phyloP scores from a whole-genome alignment of 2,113 vertebrate genomes.

The Sigmodon hispidus region DNA sequence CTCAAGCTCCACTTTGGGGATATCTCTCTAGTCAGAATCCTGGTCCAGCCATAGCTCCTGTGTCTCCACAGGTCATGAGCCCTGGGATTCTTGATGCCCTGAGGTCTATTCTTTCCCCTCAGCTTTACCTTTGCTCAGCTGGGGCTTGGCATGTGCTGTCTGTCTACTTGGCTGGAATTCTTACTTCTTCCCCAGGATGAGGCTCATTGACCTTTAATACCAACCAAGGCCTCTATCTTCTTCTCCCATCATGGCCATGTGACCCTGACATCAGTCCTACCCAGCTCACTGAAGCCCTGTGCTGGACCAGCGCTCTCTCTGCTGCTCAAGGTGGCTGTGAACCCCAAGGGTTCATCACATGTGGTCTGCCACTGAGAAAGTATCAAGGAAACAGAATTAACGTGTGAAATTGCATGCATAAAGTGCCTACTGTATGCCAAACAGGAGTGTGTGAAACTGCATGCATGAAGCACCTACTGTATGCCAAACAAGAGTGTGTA shows the following conservation, averaged over 20 bases:
- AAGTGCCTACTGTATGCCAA: not conserved
- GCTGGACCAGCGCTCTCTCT: not conserved
- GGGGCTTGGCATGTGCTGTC: not conserved
- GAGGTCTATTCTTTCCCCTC: not conserved
- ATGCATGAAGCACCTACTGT: not conserved
- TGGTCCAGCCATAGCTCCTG: too few relatives aligned
- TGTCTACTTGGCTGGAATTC: rapidly evolving
- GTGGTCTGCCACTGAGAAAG: not conserved
- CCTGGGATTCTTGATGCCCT: not conserved
- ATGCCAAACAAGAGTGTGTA: not conserved
- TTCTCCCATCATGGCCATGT: not conserved
- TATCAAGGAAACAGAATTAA: not conserved
- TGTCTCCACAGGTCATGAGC: too few relatives aligned
- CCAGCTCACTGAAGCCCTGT: not conserved
- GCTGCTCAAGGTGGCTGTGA: not conserved
- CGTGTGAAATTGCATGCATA: rapidly evolving
- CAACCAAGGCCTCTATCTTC: not conserved
- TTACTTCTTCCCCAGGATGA: not conserved
- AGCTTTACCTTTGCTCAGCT: rapidly evolving
- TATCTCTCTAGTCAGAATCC: not conserved
- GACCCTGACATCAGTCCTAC: too few relatives aligned
- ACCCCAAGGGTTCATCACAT: not conserved
- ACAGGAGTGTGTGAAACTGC: rapidly evolving
- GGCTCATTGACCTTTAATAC: not conserved
- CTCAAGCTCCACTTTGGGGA: not conserved